These are phyloP conservation scores for Phrynocephalus guinanensis DNA, from an alignment of 2,797 vertebrate species.

Conservation along the genomic window DNA sequence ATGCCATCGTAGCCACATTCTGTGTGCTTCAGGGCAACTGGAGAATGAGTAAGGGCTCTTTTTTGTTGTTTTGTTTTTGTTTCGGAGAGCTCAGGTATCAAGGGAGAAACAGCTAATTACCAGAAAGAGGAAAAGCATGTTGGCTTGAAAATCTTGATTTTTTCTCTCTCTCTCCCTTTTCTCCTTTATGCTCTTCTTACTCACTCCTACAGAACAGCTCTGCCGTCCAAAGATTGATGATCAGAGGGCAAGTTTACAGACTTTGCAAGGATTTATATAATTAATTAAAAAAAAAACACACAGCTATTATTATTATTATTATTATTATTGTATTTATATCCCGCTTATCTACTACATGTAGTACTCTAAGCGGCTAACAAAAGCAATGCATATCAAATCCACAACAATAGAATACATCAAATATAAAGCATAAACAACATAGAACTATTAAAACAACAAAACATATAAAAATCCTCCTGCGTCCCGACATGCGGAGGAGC, in stretches of 20 bases:
- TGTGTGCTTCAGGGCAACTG: not conserved
- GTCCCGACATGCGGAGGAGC: too few relatives aligned
- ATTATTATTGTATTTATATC: too few relatives aligned
- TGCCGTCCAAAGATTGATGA: not conserved
- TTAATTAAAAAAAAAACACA: not conserved
- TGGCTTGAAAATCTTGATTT: constrained; percentile 30
- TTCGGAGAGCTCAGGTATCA: constrained; percentile 33
- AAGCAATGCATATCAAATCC: too few relatives aligned
- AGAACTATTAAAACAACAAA: too few relatives aligned
- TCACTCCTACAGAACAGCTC: constrained; percentile 28
- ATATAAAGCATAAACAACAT: too few relatives aligned
- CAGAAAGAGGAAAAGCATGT: not conserved
- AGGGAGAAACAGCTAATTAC: constrained; percentile 26
- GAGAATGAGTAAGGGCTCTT: constrained; percentile 45
- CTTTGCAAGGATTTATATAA: not conserved
- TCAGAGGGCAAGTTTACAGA: not conserved
- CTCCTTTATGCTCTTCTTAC: constrained; percentile 29
- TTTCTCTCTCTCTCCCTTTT: constrained; percentile 3
- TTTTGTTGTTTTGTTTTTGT: not conserved
- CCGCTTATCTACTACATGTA: too few relatives aligned
- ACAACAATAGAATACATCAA: too few relatives aligned
- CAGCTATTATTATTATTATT: too few relatives aligned
- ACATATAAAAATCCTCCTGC: too few relatives aligned
- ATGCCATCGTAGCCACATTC: not conserved
- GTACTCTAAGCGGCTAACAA: too few relatives aligned